A percentile compares a stretch with the other conserved stretches of the same genome.
These are phyloP conservation scores for Leucophenga varia DNA, from an alignment of 1,140 invertebrate genomes.

Conservation along the genomic window DNA sequence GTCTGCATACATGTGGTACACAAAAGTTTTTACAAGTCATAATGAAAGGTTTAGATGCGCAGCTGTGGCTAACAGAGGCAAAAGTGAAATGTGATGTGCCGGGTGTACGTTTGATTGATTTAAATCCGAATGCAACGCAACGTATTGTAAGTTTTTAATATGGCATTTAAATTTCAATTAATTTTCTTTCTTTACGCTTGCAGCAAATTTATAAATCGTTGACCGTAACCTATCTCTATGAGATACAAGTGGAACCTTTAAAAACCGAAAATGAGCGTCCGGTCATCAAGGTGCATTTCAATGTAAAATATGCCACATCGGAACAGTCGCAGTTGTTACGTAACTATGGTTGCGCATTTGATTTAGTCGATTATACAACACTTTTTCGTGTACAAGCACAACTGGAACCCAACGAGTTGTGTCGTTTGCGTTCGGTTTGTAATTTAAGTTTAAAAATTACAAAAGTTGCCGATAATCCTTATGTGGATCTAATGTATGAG, in stretches of 20 bases:
- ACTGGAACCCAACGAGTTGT: constrained; percentile 85
- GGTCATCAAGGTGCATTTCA: constrained; percentile 71
- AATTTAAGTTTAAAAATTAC: constrained; percentile 76
- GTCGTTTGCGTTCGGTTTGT: constrained; percentile 84
- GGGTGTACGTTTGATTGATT: constrained; percentile 63
- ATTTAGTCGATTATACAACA: constrained; percentile 68
- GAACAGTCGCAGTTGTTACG: constrained; percentile 58
- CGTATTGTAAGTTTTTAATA: constrained; percentile 32
- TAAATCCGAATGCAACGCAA: constrained; percentile 62
- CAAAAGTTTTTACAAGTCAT: constrained; percentile 80
- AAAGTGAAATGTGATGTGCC: constrained; percentile 61
- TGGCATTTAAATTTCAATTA: background rate
- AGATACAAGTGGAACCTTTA: constrained; percentile 67
- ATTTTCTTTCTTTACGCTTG: background rate
- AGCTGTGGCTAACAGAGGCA: constrained; percentile 64
- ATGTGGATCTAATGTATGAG: constrained; percentile 84
- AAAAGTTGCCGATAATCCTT: constrained; percentile 58
- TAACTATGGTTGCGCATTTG: constrained; percentile 61
- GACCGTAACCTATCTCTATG: constrained; percentile 81
- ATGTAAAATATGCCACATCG: constrained; percentile 64
- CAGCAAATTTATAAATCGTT: constrained; percentile 58
- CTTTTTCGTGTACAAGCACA: constrained; percentile 79
- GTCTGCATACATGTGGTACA: constrained; percentile 77
- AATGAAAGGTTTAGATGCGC: constrained; percentile 67
- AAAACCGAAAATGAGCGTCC: constrained; percentile 57